Percentiles rank a stretch among this genome's conserved stretches.
Evolutionary conservation across 2,888 invertebrate species (phyloP).

Genomic region (Arctia plantaginis): DNA sequence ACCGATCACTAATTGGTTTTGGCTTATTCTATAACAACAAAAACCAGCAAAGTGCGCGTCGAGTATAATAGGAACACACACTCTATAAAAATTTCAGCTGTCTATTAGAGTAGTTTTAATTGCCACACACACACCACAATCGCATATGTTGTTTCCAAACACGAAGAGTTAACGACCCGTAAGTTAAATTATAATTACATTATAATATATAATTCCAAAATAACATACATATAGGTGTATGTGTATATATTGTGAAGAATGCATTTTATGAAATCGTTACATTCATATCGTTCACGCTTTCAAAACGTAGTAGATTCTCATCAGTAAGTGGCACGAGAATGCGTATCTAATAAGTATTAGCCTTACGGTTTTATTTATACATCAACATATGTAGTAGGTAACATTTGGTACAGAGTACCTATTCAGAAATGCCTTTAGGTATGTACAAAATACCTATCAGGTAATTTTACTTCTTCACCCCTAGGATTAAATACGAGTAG

Average conservation of each 20-base stretch:
- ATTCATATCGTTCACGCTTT: slow-evolving; percentile 20
- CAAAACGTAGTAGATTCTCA: slow-evolving; percentile 18
- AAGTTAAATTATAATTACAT: background rate
- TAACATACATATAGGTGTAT: background rate
- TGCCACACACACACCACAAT: background rate
- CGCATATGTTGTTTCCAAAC: background rate
- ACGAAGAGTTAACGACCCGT: background rate
- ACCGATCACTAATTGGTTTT: background rate
- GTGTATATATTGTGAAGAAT: background rate
- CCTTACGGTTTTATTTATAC: slow-evolving; percentile 13
- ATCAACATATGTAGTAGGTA: background rate
- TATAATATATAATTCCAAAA: background rate
- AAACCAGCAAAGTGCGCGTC: no score
- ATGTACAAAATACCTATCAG: background rate
- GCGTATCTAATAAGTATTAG: slow-evolving; percentile 36
- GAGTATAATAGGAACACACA: background rate
- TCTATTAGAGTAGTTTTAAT: background rate
- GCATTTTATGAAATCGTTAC: slow-evolving; percentile 12
- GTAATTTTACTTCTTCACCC: background rate
- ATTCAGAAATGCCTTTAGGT: background rate
- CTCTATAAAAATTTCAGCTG: background rate
- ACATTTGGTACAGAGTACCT: background rate
- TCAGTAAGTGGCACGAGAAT: slow-evolving; percentile 32
- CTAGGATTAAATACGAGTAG: no score
- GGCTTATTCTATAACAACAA: background rate